Percentiles rank a stretch among this genome's conserved stretches.
Evolutionary conservation across 2,888 invertebrate genomes (phyloP).

Genomic region (Brenthis hecate): DNA sequence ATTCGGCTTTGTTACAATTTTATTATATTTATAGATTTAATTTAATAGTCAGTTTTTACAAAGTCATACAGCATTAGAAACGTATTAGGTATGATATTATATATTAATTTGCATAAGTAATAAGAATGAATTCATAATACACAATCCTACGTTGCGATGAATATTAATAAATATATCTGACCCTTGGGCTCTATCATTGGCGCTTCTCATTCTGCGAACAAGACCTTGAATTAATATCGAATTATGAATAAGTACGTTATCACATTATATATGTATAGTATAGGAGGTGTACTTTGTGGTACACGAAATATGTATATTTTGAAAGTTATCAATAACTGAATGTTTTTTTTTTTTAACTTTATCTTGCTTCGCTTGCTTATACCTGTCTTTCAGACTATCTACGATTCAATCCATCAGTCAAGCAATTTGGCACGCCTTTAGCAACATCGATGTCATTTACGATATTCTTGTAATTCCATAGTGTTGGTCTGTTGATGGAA

Average conservation of each 20-base stretch:
- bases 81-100: background rate
- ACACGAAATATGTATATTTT: background rate
- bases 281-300: background rate
- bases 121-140: conserved; percentile 5
- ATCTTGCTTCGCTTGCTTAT: background rate
- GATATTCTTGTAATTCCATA: no score
- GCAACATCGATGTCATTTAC: no score
- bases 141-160: conserved; percentile 13
- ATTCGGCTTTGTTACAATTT: no score
- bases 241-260: no score
- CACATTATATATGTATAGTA: no score
- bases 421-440: no score
- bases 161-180: conserved; percentile 19
- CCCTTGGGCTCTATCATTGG: conserved; percentile 15
- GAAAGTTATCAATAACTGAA: background rate
- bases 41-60: no score
- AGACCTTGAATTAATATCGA: conserved; percentile 11
- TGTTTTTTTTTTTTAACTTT: background rate
- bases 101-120: background rate
- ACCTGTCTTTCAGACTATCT: no score
- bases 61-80: no score
- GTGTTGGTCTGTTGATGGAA: no score
- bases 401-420: no score
- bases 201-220: conserved; percentile 16
- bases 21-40: no score